phyloP scores from a whole-genome alignment of 2,888 invertebrate species.

The Pheosia gnoma region DNA sequence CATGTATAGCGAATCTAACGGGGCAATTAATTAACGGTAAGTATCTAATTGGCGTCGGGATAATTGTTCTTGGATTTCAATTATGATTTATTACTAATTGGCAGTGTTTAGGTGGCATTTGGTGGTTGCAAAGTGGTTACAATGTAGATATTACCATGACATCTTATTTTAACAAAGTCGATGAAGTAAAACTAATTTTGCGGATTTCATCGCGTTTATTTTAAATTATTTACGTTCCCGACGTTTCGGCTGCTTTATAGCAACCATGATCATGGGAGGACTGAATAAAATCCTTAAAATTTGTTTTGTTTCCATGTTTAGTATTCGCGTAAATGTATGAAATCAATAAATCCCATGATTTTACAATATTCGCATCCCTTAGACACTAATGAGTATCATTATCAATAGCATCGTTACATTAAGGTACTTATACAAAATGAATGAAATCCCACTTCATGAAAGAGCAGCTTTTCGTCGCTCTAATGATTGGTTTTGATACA shows the following conservation, averaged over 20 bases:
- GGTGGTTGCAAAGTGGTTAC: no score
- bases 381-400: conserved; percentile 7
- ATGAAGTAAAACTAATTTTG: no score
- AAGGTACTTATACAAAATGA: neutral
- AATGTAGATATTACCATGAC: no score
- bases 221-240: no score
- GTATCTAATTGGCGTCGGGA: conserved; percentile 32
- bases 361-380: neutral
- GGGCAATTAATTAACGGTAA: conserved; percentile 36
- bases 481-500: conserved; percentile 21
- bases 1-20: conserved; percentile 12
- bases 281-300: no score
- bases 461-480: conserved; percentile 13
- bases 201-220: no score
- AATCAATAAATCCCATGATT: no score
- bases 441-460: conserved; percentile 14
- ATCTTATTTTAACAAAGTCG: no score
- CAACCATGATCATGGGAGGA: no score
- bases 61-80: conserved; percentile 36
- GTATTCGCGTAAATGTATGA: no score
- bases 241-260: no score
- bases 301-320: no score
- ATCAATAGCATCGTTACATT: conserved; percentile 5
- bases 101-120: conserved; percentile 19
- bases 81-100: conserved; percentile 40